Evolutionary conservation across 2,888 invertebrate species (phyloP).

Genomic region (Callinectes sapidus): DNA sequence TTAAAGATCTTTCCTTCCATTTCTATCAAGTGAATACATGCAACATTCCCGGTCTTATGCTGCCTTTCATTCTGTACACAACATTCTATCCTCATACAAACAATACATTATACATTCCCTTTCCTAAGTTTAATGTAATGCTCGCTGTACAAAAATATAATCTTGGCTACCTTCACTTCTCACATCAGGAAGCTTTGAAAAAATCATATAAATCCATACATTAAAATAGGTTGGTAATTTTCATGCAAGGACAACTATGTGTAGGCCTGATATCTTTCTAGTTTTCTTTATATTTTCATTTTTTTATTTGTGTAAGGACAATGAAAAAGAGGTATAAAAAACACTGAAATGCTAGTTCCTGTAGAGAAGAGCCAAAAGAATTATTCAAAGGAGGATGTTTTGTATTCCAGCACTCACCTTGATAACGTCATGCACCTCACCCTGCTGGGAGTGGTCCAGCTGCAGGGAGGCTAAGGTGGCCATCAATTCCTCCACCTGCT

Average conservation of each 20-base stretch:
- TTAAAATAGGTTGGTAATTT: too few species aligned
- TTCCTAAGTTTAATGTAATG: too few species aligned
- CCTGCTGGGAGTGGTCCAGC: constrained; percentile 76
- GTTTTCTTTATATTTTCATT: not conserved
- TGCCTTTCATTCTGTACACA: too few species aligned
- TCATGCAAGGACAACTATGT: too few species aligned
- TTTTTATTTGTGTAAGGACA: not conserved
- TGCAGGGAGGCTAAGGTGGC: constrained; percentile 79
- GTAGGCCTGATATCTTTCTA: too few species aligned
- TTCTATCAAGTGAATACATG: not conserved
- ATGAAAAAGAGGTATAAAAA: not conserved
- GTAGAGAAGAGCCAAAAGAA: not conserved
- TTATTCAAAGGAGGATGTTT: not conserved
- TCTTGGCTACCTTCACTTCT: too few species aligned
- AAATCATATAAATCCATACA: too few species aligned
- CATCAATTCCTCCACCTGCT: constrained; percentile 79
- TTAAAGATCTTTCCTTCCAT: not conserved
- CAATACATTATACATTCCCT: too few species aligned
- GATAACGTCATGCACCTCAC: constrained; percentile 73
- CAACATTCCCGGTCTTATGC: too few species aligned
- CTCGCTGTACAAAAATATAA: too few species aligned
- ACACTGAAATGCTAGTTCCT: not conserved
- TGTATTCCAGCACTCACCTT: constrained; percentile 73
- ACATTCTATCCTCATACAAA: too few species aligned
- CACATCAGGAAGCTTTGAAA: too few species aligned